Evolutionary conservation across 2,113 vertebrate species (phyloP), one percentile per base, ranked within the genome.

Genomic region (Myocastor coypus): DNA sequence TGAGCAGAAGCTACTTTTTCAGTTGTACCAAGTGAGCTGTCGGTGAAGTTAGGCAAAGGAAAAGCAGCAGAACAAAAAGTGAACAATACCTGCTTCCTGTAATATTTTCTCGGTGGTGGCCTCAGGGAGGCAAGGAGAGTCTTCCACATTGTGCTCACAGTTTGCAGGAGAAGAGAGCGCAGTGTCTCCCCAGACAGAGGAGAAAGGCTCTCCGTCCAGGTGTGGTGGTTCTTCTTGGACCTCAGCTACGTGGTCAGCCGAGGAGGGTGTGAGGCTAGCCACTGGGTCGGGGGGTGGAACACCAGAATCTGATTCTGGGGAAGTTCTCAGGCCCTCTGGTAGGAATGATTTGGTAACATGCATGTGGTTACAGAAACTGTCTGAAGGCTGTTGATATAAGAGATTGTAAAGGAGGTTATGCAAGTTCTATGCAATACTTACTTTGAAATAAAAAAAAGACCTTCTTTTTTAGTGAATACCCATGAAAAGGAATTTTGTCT

Each of bases 231-330:
- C 97, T 96, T 98, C 98, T 92, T 97, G 98, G 93, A 95, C 98
- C 96, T 97, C 98, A 95, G 97, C 84, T 96, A 96, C 22, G 96
- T 97, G 98, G 97, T 98, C 98, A 98, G 98, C 95, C 4, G 98
- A 97, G 97, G 98, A 97, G 95, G 98, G 87, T 96, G 98, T 96
- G 97, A 93, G 98, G 98, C 98, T 98, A 97, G 98, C 98, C 97
- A 85, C 98, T 4, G 97, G 98, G 96, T 97, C 98, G 96, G 82
- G 98, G 98, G 97, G 98, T 91, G 98, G 97, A 97, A 98, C 98
- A 96, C 98, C 98, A 98, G 98, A 99, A 98, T 98, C 98, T 98
- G 98, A 98, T 98, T 98, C 98, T 98, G 98, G 98, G 98, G 98
- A 98, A 96, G 97, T 92, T 98, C 98, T 98, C 98, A 98, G 95